These are phyloP conservation scores for Dendrolimus pini DNA, from an alignment of 2,888 invertebrate species.

Conservation along the genomic window DNA sequence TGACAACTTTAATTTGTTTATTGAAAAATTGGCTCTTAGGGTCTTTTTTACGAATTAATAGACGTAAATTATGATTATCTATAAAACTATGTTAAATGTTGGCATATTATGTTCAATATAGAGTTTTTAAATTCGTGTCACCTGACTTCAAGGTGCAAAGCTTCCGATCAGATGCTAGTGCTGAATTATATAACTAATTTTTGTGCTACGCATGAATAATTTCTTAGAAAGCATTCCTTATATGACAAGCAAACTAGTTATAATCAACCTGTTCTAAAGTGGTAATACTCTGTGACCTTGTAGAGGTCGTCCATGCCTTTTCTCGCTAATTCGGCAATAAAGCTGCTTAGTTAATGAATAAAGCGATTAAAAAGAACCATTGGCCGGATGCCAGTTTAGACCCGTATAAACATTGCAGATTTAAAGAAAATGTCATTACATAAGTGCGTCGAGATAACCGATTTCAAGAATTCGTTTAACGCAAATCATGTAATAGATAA, in stretches of 20 bases:
- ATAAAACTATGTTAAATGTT: not conserved
- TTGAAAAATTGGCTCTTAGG: no score
- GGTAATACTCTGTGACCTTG: constrained; percentile 54
- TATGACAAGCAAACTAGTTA: constrained; percentile 22
- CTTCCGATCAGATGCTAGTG: not conserved
- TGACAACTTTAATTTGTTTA: no score
- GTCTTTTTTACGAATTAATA: no score
- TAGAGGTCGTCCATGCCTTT: constrained; percentile 57
- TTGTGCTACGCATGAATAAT: constrained; percentile 12
- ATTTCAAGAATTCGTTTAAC: constrained; percentile 15
- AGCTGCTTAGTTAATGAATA: constrained; percentile 66
- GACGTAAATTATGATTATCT: no score
- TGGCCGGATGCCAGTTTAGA: constrained; percentile 61
- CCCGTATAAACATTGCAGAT: constrained; percentile 67
- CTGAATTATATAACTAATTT: not conserved
- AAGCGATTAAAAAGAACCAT: constrained; percentile 68
- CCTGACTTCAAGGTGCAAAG: not conserved
- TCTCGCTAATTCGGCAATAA: constrained; percentile 56
- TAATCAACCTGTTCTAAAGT: constrained; percentile 23
- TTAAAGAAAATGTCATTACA: constrained; percentile 66
- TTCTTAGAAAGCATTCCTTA: constrained; percentile 24
- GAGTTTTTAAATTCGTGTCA: not conserved
- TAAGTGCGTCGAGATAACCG: constrained; percentile 35
- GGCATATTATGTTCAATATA: not conserved
- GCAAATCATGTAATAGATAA: not conserved